These are phyloP conservation scores for Scrobipalpa atriplicella DNA, from an alignment of 2,888 invertebrate genomes.

Conservation along the genomic window DNA sequence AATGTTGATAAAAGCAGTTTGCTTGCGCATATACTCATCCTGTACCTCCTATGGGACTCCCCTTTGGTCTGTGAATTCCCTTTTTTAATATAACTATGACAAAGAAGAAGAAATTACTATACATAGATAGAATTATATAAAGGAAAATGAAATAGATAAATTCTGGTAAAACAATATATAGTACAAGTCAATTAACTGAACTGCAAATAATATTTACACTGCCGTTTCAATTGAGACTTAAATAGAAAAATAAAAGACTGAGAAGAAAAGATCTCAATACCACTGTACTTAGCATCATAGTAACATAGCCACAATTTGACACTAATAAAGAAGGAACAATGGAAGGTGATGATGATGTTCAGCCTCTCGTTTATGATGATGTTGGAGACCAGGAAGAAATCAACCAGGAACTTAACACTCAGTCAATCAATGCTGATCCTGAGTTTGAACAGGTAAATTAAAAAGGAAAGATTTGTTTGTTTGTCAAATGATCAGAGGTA, in stretches of 20 bases:
- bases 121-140: too few species aligned
- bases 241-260: too few species aligned
- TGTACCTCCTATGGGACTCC: not conserved
- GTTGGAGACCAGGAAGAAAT: constrained; percentile 40
- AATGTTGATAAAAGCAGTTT: not conserved
- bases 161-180: too few species aligned
- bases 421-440: constrained; percentile 59
- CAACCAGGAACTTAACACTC: constrained; percentile 50
- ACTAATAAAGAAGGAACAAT: constrained; percentile 38
- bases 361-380: constrained; percentile 66
- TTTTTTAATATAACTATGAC: not conserved
- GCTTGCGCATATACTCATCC: too few species aligned
- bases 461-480: too few species aligned
- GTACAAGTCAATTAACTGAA: too few species aligned
- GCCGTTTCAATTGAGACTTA: too few species aligned
- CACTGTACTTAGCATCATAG: not conserved
- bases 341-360: constrained; percentile 68
- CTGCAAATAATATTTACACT: too few species aligned
- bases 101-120: not conserved
- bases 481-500: too few species aligned
- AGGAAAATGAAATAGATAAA: too few species aligned
- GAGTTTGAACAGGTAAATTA: constrained; percentile 73
- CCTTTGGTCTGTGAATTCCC: not conserved
- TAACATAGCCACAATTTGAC: not conserved
- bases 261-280: not conserved